Base-by-base conservation (phyloP, 2,888 invertebrate genomes). In the Drosophila sordidapex region DNA sequence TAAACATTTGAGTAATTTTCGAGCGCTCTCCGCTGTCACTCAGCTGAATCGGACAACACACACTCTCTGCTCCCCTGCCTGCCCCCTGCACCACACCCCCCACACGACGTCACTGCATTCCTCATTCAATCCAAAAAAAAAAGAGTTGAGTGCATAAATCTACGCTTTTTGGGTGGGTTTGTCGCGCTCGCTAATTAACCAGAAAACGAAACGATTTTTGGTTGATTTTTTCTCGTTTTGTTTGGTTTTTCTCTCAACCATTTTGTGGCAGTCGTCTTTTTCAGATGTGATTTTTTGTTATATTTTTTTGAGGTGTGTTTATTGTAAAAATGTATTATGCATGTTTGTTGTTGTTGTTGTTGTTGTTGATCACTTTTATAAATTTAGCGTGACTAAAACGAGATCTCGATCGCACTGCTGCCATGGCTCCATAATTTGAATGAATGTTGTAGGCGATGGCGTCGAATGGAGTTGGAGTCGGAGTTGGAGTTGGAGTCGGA, bases 311-410 rank as follows among this genome's bases (percentile, higher is more conserved):
- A 87, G 86, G 90, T 89, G 86, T 89, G 90, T 89, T 87, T 87
- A 74, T 70, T 81, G 83, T 76, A 76, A 60, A 65, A 64, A 64
- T 65, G 71, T 76, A 66, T 74, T 75, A 69, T 64, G 73, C 75
- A 81, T 70, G 66, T 59, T 77, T 67, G 52, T 62, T 64, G 53
- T 51, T 51, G 52, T 63, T 65, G 48, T 48, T n/a, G n/a, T n/a
- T 62, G 49, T 43, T 57, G 36, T 51, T 65, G 57, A 79, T 79
- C 36, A 38, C 7, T 70, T 73, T 70, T 84, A 79, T 83, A 87
- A 78, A 78, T 86, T 82, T 90, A 88, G 87, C 90, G 87, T 87
- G 90, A 87, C 90, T 90, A 79, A 89, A 87, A 80, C 90, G 82
- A 89, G 90, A 89, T 89, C 86, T 88, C 82, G 90, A 89, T 90